phyloP scores from a whole-genome alignment of 1,140 invertebrate genomes.

The Cheumatopsyche charites region DNA sequence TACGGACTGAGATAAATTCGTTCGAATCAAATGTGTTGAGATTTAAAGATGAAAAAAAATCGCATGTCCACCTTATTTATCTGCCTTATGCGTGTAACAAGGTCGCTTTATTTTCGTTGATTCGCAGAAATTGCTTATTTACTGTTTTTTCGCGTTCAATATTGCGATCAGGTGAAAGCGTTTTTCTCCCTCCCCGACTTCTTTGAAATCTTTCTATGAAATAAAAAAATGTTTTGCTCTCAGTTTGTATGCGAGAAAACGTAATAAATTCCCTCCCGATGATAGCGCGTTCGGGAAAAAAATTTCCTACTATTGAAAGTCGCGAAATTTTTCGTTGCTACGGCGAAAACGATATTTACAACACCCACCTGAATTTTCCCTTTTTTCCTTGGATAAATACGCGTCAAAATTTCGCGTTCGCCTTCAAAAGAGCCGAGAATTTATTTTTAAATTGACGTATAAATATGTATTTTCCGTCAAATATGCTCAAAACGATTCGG shows the following conservation, averaged over 20 bases:
- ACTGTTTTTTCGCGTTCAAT: neutral
- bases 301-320: neutral
- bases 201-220: constrained; percentile 9
- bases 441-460: neutral
- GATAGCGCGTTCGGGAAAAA: neutral
- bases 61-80: neutral
- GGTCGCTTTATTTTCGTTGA: constrained; percentile 16
- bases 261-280: constrained; percentile 10
- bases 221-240: constrained; percentile 3
- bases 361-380: neutral
- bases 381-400: neutral
- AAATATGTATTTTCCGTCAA: neutral
- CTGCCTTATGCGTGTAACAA: neutral
- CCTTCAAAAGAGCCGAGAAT: neutral
- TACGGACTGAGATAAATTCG: too few species aligned
- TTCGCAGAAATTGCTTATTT: constrained; percentile 19
- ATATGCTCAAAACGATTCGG: too few species aligned
- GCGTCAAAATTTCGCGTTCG: neutral
- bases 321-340: neutral
- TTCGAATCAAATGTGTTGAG: too few species aligned
- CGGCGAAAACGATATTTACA: neutral
- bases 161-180: neutral
- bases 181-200: neutral
- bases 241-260: neutral
- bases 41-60: too few species aligned